Base-by-base conservation (phyloP, 1,140 invertebrate species). In the Babylonia areolata region DNA sequence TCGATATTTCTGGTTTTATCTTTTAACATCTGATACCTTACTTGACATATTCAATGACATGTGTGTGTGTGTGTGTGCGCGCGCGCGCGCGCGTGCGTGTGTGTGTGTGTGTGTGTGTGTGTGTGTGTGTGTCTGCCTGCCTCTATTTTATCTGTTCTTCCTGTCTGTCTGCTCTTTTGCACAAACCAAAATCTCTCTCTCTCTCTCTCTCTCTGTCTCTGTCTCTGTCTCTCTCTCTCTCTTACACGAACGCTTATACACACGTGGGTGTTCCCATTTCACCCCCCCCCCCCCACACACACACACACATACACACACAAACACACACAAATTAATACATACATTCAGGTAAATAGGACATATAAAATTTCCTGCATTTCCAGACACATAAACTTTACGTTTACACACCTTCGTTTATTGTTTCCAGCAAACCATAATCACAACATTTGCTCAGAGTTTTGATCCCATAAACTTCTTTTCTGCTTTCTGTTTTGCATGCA, bases 91-190 rank as follows among this genome's bases (percentile, higher is more conserved):
- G 77, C 39, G 77, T 39, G 77, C 15, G 77, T 42, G 35, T 39
- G 77, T n/a, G 77, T 9, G 77, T 39, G 9, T 79, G 77, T 39
- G 77, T 42, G 77, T 79, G 77, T 42, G 40, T 20, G 11, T 39
- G 35, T 6, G 77, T 20, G n/a, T 79, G 77, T 79, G 42, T n/a
- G 28, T 71, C 5, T 9, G 28, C 9, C 5, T n/a, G 69, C 69
- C 28, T 71, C 28, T n/a, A 9, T 33, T n/a, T 71, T 9, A n/a
- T 6, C 6, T 9, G 69, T 71, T 33, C 9, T 71, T 71, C 28
- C 46, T 51, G 9, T 51, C 20, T 11, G 46, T 11, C 46, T 11
- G 20, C 20, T 6, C 46, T 20, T 51, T 51, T 11, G 46, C 17
- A 40, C 15, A 33, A 77, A 77, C 17, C 73, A 17, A n/a, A 35